Evolutionary conservation across 1,140 invertebrate species (phyloP).

Genomic region (Drosophila triauraria): DNA sequence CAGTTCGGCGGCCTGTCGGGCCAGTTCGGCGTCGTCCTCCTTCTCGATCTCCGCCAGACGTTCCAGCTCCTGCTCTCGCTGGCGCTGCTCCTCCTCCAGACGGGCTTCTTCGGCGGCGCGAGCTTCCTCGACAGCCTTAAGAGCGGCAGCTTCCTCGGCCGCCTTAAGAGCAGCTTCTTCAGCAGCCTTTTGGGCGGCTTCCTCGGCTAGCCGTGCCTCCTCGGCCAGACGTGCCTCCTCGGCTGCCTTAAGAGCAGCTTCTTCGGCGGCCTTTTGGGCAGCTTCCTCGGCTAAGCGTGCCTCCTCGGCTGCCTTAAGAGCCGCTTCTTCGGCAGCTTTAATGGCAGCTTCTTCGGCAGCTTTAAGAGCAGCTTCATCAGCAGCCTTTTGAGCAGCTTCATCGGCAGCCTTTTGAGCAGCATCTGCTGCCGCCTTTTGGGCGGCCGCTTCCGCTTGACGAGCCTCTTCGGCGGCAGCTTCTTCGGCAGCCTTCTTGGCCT

Average conservation of each 20-base stretch:
- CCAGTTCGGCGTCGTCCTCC: slow-evolving; percentile 87
- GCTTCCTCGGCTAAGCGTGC: not conserved
- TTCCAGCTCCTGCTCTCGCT: slow-evolving; percentile 86
- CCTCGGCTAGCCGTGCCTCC: slow-evolving; percentile 81
- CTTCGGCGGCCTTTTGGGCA: slow-evolving; percentile 41
- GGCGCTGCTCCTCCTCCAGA: slow-evolving; percentile 87
- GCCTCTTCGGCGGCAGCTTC: slow-evolving; percentile 35
- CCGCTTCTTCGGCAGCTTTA: not conserved
- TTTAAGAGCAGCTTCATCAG: slow-evolving; percentile 86
- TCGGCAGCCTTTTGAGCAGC: slow-evolving; percentile 85
- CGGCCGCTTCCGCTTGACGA: slow-evolving; percentile 18
- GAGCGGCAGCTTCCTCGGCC: slow-evolving; percentile 86
- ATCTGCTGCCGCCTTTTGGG: slow-evolving; percentile 86
- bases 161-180: slow-evolving; percentile 81
- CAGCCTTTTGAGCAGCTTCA: slow-evolving; percentile 64
- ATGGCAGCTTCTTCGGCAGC: slow-evolving; percentile 40
- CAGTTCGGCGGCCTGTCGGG: slow-evolving; percentile 87
- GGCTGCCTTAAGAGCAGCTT: slow-evolving; percentile 85
- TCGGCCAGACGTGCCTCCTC: slow-evolving; percentile 86
- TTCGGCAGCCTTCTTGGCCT: slow-evolving; percentile 42
- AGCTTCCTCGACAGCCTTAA: slow-evolving; percentile 86
- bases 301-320: slow-evolving; percentile 1
- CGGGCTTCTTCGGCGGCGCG: slow-evolving; percentile 86
- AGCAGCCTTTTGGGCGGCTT: slow-evolving; percentile 79
- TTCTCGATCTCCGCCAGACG: slow-evolving; percentile 86